These are phyloP conservation scores for Cherax destructor DNA, from an alignment of 1,140 invertebrate species.

Conservation along the genomic window DNA sequence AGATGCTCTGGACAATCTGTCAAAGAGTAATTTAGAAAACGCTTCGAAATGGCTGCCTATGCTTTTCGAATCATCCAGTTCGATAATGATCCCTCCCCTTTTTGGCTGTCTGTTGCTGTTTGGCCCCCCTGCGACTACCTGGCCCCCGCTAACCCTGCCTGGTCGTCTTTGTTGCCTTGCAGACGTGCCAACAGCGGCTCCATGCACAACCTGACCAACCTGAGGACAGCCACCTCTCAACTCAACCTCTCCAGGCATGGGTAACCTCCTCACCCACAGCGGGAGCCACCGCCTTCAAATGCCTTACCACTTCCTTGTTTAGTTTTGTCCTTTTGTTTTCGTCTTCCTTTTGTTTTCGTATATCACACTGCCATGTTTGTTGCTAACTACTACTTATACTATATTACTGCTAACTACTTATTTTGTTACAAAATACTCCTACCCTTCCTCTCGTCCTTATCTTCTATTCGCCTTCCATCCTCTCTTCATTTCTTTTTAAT, in stretches of 20 bases:
- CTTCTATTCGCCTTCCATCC: no score
- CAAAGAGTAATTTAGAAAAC: not conserved
- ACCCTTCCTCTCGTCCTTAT: no score
- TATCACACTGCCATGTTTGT: not conserved
- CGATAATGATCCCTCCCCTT: not conserved
- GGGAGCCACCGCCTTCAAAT: no score
- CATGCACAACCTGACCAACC: conserved; percentile 62
- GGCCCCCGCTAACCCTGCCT: not conserved
- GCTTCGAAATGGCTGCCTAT: not conserved
- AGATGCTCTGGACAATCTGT: no score
- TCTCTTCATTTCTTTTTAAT: no score
- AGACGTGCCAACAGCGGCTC: conserved; percentile 70
- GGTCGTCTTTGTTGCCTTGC: conserved; percentile 33
- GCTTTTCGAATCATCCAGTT: not conserved
- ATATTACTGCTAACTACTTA: no score
- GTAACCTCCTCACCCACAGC: conserved; percentile 10
- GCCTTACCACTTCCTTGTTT: no score
- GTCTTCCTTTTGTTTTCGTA: not conserved
- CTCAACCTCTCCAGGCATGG: conserved; percentile 56
- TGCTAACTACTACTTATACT: no score
- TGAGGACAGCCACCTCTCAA: conserved; percentile 30
- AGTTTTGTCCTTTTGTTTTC: not conserved
- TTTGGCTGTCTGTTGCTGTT: not conserved
- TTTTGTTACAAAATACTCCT: no score
- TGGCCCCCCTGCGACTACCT: not conserved